Base-by-base conservation (phyloP, 2,113 vertebrate species). In the Suncus etruscus region DNA sequence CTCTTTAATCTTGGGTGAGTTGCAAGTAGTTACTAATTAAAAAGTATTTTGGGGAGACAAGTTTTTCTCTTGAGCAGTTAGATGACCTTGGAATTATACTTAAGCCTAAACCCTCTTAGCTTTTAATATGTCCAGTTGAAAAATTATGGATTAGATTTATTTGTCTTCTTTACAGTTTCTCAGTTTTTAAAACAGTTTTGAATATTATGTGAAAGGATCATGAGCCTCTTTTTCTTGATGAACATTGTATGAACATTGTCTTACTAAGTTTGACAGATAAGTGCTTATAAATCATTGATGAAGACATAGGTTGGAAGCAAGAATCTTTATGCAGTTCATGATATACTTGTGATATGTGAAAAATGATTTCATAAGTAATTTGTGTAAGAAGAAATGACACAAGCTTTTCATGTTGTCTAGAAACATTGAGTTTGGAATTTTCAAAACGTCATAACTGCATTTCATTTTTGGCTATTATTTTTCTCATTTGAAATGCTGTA, bases 141-240 rank as follows among this genome's bases (percentile, higher is more conserved):
- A 88, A 92, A 88, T 68, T 25, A 89, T 73, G 29, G 4, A 2
- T 76, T 81, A 87, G 31, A 76, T 45, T 83, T 83, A 54, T 10
- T 83, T 94, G n/a, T 80, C 18, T 54, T 92, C 72, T 91, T 91
- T 48, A 90, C 82, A 22, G 3, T 93, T 87, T 90, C 29, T 90
- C 22, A 58, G 54, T 58, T 58, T 20, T 2, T 58, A 15, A 11
- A 58, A 20, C 24, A 90, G 10, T 81, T 22, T 86, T 91, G 89
- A 73, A 83, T 87, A 31, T 91, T 69, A 83, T 81, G 50, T 80
- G 63, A 92, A 82, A 77, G 31, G 14, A 91, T 78, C 79, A 15
- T 82, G 50, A 90, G 29, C 51, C n/a, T 82, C 48, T 76, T 6
- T 69, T 91, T 93, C 68, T 78, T 89, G 45, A 92, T 95, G 92